Evolutionary conservation across 2,797 vertebrate genomes (phyloP).

Genomic region (Pipistrellus pipistrellus): DNA sequence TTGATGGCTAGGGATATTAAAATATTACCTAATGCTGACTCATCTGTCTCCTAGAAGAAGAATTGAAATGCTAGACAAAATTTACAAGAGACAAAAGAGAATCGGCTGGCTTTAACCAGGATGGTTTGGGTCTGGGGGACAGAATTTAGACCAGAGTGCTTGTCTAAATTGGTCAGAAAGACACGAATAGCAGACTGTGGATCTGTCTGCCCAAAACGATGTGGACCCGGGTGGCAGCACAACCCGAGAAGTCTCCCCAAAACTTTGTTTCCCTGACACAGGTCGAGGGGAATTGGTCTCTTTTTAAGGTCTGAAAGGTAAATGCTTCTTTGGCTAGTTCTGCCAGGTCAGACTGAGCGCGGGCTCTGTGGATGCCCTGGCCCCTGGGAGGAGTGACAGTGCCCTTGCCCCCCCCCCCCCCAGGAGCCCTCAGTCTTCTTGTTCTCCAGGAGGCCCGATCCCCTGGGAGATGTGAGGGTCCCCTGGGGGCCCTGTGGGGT

Average conservation of each 20-base stretch:
- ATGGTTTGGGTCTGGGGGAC: neutral
- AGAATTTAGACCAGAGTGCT: neutral
- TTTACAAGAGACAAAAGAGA: neutral
- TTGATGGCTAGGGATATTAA: constrained; percentile 12
- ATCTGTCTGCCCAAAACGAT: neutral
- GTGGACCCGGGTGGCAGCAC: neutral
- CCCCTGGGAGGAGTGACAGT: neutral
- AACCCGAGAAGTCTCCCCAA: neutral
- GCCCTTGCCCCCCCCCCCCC: too few species aligned
- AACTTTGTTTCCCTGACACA: neutral
- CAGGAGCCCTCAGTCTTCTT: neutral
- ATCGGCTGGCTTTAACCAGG: neutral
- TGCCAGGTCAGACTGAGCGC: neutral
- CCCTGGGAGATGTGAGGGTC: neutral
- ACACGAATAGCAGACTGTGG: neutral
- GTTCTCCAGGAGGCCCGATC: neutral
- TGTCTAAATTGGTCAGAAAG: neutral
- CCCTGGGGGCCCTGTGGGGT: too few species aligned
- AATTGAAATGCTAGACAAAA: neutral
- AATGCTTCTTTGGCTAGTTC: neutral
- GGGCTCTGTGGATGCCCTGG: neutral
- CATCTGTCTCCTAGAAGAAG: neutral
- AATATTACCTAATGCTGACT: neutral
- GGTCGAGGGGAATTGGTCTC: too few species aligned
- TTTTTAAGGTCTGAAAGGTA: neutral